Evolutionary conservation across 2,113 vertebrate species (phyloP), one percentile per base, ranked within the genome.

Genomic region (Muntiacus reevesi): DNA sequence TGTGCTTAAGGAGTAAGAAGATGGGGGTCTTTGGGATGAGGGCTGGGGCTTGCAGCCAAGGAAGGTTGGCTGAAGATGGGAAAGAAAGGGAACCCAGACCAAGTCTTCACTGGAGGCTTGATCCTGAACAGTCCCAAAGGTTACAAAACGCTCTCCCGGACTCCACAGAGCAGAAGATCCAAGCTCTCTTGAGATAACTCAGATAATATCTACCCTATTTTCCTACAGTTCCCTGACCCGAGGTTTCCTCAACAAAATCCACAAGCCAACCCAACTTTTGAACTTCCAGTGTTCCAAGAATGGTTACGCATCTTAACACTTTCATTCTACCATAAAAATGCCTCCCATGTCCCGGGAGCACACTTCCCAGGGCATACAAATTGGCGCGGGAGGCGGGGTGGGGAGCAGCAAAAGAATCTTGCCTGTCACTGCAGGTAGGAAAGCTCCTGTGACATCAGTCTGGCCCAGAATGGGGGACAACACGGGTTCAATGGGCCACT

Each of bases 111-210:
- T 93, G 40, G 43, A 87, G 5, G n/a, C 45, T n/a, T 83, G 52
- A 60, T 79, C 71, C 19, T 43, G n/a, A 97, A 98, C 27, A 94
- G 27, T 91, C 78, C 54, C 55, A 55, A 83, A 97, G 36, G 62
- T 85, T 15, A 71, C 3, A 85, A 85, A 95, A 33, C 33, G 17
- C n/a, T 92, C 36, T 89, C 36, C 47, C 2, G 67, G 30, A 27
- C 47, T 86, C 87, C 54, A 76, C 43, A 62, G 55, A 92, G 92
- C 28, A 40, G 82, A 90, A 60, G 64, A 86, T 43, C 55, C 74
- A 90, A 21, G 15, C 71, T 90, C 81, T 93, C 78, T 89, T 92
- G 19, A 93, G 54, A 97, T 40, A 55, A 87, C 33, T 60, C 25
- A 89, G 33, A 50, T 90, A 62, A 36, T 82, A 6, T 64, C 85